Evolutionary conservation across 2,113 vertebrate genomes (phyloP).

Genomic region (Gopherus evgoodei): DNA sequence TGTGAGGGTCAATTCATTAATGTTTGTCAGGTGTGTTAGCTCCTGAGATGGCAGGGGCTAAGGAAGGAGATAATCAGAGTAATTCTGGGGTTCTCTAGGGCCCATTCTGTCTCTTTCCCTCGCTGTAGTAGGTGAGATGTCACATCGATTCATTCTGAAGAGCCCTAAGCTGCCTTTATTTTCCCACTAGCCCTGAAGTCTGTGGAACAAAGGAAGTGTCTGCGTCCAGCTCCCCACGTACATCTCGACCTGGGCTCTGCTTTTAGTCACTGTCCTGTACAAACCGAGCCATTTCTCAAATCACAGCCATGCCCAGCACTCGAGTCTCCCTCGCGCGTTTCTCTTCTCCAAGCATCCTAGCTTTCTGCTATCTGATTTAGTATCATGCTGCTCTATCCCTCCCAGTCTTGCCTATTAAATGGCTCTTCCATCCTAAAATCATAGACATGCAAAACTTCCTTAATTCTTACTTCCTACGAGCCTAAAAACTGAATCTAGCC

Average conservation of each 20-base stretch:
- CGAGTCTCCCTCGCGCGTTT: accelerated
- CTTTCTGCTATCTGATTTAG: not conserved
- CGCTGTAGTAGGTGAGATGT: not conserved
- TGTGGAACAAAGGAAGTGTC: not conserved
- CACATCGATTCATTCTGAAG: not conserved
- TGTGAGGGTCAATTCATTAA: not conserved
- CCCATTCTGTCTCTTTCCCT: not conserved
- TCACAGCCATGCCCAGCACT: not conserved
- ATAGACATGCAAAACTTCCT: not conserved
- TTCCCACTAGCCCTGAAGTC: not conserved
- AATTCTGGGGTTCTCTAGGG: not conserved
- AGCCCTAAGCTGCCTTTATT: not conserved
- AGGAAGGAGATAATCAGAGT: not conserved
- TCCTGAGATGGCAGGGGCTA: not conserved
- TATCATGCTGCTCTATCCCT: not conserved
- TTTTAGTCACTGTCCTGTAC: not conserved
- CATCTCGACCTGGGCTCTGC: not conserved
- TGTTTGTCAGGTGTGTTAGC: not conserved
- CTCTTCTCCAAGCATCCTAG: not conserved
- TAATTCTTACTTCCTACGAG: not conserved
- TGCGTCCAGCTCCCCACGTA: not conserved
- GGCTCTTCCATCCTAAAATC: no score
- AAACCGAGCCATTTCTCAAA: not conserved
- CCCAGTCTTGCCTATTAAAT: not conserved
- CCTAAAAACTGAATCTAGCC: no score